Conservation (phyloP, 35 echinoderm and acorn worm genomes). For the Apostichopus californicus region DNA sequence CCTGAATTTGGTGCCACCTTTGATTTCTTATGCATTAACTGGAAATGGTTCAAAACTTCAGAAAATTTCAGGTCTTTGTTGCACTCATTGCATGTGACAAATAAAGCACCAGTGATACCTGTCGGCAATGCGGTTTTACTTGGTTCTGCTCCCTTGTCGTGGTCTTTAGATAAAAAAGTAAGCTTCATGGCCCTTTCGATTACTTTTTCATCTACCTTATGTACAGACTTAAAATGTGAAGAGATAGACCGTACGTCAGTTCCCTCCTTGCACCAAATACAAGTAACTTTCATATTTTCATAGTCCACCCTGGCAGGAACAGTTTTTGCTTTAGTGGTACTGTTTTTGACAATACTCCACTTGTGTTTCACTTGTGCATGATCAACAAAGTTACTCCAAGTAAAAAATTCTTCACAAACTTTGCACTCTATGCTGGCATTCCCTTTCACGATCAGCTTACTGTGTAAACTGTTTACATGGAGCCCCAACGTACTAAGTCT, state of each 20-base stretch:
- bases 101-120: constrained; percentile 35
- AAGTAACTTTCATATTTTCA: constrained; percentile 12
- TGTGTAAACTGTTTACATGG: constrained; percentile 46
- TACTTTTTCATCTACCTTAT: constrained; percentile 36
- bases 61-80: constrained; percentile 54
- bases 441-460: constrained; percentile 55
- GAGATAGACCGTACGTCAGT: neutral
- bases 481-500: constrained; percentile 40
- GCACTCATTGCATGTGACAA: constrained; percentile 43
- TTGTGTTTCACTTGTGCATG: constrained; percentile 52
- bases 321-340: constrained; percentile 3
- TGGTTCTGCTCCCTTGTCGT: neutral
- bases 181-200: constrained; percentile 27
- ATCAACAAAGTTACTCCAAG: constrained; percentile 56
- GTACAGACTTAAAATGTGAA: constrained; percentile 16
- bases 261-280: constrained; percentile 50
- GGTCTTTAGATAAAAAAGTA: neutral
- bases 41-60: constrained; percentile 38
- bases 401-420: constrained; percentile 36
- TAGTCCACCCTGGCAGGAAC: neutral
- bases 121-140: neutral
- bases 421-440: constrained; percentile 52
- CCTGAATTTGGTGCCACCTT: neutral
- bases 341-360: constrained; percentile 61
- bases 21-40: neutral